Evolutionary conservation across 2,797 vertebrate genomes (phyloP).

Genomic region (Heterohyrax brucei): DNA sequence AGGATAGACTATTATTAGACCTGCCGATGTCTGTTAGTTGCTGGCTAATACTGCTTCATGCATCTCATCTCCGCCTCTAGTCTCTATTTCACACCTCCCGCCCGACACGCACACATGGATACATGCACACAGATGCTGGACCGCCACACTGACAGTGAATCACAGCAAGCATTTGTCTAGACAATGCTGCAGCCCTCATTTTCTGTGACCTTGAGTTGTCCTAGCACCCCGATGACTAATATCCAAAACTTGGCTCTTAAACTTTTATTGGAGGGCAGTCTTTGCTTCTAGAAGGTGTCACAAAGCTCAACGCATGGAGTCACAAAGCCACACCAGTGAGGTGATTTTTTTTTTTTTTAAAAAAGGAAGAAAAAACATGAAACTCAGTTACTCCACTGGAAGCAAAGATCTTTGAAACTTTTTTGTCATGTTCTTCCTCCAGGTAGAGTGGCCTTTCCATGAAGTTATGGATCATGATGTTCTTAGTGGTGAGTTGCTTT

Average conservation of each 20-base stretch:
- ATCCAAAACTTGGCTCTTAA: background rate
- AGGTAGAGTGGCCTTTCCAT: background rate
- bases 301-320: background rate
- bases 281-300: background rate
- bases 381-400: background rate
- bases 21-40: conserved; percentile 76
- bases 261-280: background rate
- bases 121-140: background rate
- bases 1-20: conserved; percentile 81
- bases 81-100: background rate
- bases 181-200: background rate
- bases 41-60: conserved; percentile 56
- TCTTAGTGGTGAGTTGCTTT: background rate
- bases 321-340: conserved; percentile 2
- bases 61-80: background rate
- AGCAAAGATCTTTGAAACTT: conserved; percentile 49
- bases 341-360: too few relatives aligned
- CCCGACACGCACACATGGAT: too few relatives aligned
- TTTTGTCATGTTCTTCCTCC: conserved; percentile 35
- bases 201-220: background rate
- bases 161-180: background rate
- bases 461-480: background rate
- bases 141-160: background rate
- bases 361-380: background rate
- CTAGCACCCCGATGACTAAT: background rate